A percentile compares a stretch with the other conserved stretches of the same genome.
These are phyloP conservation scores for Agrypnus murinus DNA, from an alignment of 2,888 invertebrate species.

Conservation along the genomic window DNA sequence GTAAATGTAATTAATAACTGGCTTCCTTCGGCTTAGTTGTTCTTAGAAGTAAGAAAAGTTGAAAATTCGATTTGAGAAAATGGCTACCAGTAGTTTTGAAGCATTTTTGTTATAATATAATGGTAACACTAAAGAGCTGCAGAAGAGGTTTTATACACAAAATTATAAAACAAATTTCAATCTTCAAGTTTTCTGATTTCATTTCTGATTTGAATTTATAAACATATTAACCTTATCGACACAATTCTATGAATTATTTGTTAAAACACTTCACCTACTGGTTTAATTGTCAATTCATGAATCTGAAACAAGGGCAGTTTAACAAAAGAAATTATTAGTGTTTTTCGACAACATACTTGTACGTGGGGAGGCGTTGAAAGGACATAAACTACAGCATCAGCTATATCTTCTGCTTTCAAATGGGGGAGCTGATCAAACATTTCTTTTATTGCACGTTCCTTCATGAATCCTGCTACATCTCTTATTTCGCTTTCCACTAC, in stretches of 20 bases:
- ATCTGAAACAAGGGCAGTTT: background rate
- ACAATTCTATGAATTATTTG: background rate
- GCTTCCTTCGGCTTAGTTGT: too few relatives aligned
- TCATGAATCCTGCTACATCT: constrained; percentile 4
- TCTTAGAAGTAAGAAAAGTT: too few relatives aligned
- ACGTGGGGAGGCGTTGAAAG: constrained; percentile 37
- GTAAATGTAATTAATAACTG: too few relatives aligned
- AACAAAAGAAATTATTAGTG: background rate
- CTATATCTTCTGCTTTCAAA: constrained; percentile 30
- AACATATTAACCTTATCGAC: too few relatives aligned
- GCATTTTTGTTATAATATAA: background rate
- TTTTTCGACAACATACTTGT: constrained; percentile 8
- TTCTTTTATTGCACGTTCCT: background rate
- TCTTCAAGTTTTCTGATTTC: too few relatives aligned
- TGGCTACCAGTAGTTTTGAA: background rate
- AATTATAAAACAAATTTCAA: background rate
- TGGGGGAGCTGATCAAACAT: constrained; percentile 1
- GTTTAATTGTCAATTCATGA: constrained; percentile 6
- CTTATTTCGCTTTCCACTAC: constrained; percentile 35
- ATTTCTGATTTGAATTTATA: too few relatives aligned
- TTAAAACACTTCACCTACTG: background rate
- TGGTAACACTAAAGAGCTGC: background rate
- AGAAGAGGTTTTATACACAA: background rate
- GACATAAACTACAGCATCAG: constrained; percentile 25
- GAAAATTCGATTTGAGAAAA: too few relatives aligned